These are phyloP conservation scores for Varanus salvator DNA, from an alignment of 2,113 vertebrate species.

Conservation along the genomic window DNA sequence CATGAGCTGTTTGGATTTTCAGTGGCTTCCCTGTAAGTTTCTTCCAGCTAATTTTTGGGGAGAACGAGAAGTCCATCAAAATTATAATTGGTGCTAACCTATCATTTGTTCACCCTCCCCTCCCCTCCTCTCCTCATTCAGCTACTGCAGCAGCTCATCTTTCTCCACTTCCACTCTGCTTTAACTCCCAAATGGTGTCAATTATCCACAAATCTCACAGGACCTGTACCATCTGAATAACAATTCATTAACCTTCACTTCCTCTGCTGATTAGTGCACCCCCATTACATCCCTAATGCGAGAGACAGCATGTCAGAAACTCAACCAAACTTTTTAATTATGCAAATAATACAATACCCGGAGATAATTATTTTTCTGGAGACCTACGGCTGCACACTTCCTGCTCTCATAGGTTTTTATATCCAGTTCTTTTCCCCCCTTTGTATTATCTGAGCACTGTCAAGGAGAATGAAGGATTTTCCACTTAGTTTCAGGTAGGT, in stretches of 20 bases:
- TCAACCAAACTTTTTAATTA: constrained; percentile 74
- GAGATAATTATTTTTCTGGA: constrained; percentile 70
- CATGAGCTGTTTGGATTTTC: constrained; percentile 18
- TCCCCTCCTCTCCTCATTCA: constrained; percentile 33
- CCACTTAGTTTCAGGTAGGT: not conserved
- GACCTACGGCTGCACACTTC: constrained; percentile 50
- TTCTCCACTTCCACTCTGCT: constrained; percentile 60
- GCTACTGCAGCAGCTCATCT: constrained; percentile 55
- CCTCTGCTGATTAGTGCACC: constrained; percentile 72
- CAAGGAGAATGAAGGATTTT: constrained; percentile 73
- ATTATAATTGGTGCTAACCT: constrained; percentile 76
- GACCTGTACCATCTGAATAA: constrained; percentile 75
- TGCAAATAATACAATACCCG: constrained; percentile 69
- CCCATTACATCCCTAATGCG: constrained; percentile 53
- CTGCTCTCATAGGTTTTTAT: constrained; percentile 55
- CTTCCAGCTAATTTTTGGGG: not conserved
- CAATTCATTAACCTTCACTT: constrained; percentile 78
- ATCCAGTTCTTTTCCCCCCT: constrained; percentile 23
- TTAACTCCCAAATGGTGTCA: constrained; percentile 76
- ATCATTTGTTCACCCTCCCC: constrained; percentile 64
- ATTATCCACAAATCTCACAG: constrained; percentile 76
- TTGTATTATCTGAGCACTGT: constrained; percentile 52
- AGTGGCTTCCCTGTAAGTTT: constrained; percentile 17
- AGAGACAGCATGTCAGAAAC: constrained; percentile 58
- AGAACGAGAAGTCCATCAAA: constrained; percentile 67